A percentile compares a stretch with the other conserved stretches of the same genome.
phyloP scores from a whole-genome alignment of 2,797 vertebrate genomes.

The Parauchenoglanis ngamensis region DNA sequence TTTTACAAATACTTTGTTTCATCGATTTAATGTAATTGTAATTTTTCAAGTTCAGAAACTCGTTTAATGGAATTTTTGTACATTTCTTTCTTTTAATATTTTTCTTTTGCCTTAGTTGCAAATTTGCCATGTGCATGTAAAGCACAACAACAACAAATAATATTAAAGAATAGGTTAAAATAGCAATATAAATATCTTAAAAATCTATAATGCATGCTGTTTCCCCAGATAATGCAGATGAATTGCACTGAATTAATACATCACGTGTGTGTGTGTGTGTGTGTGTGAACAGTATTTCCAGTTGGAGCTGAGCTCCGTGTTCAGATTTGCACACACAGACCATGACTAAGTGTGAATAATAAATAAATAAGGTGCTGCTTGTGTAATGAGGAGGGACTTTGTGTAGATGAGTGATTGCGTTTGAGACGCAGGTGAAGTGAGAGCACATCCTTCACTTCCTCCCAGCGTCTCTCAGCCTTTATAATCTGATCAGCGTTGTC shows the following conservation, averaged over 20 bases:
- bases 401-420: not conserved
- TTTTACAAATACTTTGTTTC: not conserved
- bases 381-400: not conserved
- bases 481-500: slow-evolving; percentile 12
- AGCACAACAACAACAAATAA: too few relatives aligned
- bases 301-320: too few relatives aligned
- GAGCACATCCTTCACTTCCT: not conserved
- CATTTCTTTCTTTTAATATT: not conserved
- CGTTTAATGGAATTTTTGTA: not conserved
- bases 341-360: not conserved
- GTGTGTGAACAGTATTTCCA: not conserved
- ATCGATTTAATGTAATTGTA: not conserved
- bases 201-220: not conserved
- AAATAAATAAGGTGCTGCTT: not conserved
- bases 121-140: not conserved
- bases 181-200: not conserved
- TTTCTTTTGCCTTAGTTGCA: not conserved
- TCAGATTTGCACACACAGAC: not conserved
- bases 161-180: not conserved
- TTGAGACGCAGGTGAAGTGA: not conserved
- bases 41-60: not conserved
- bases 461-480: not conserved
- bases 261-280: not conserved
- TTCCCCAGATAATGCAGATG: not conserved
- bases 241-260: not conserved